phyloP scores from a whole-genome alignment of 1,140 invertebrate genomes.

The Euwallacea fornicatus region DNA sequence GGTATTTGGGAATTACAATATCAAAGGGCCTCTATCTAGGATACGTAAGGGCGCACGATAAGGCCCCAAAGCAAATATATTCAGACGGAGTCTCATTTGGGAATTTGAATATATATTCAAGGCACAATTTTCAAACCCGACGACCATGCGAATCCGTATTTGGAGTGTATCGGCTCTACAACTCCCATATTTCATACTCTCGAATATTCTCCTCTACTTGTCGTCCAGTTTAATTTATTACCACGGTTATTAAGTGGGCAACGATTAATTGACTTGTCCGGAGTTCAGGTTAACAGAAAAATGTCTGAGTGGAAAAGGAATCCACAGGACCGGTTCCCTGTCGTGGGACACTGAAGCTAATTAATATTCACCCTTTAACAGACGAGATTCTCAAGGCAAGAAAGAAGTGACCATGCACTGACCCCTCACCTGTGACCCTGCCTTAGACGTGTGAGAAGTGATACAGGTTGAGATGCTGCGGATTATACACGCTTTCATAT shows the following conservation, averaged over 20 bases:
- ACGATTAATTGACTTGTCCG: not conserved
- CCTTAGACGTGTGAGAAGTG: not conserved
- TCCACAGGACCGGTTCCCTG: not conserved
- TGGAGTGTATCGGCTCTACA: conserved; percentile 46
- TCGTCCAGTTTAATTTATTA: conserved; percentile 1
- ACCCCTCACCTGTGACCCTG: not conserved
- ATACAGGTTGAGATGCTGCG: not conserved
- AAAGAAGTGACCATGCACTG: not conserved
- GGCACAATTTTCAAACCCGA: conserved; percentile 44
- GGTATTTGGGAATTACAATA: conserved; percentile 50
- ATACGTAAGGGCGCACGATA: conserved; percentile 47
- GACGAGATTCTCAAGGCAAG: not conserved
- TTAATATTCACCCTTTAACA: conserved; percentile 26
- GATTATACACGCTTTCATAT: not conserved
- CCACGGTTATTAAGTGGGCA: conserved; percentile 3
- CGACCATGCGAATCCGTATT: conserved; percentile 40
- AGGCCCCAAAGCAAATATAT: conserved; percentile 49
- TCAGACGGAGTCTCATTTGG: conserved; percentile 48
- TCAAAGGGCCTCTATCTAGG: conserved; percentile 51
- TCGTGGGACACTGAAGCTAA: conserved; percentile 4
- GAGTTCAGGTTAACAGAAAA: not conserved
- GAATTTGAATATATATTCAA: conserved; percentile 51
- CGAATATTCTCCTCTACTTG: conserved; percentile 11
- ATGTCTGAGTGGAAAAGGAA: not conserved
- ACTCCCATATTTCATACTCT: conserved; percentile 37